Conservation (phyloP, 2,888 invertebrate species). For the Drosophila greeni region DNA sequence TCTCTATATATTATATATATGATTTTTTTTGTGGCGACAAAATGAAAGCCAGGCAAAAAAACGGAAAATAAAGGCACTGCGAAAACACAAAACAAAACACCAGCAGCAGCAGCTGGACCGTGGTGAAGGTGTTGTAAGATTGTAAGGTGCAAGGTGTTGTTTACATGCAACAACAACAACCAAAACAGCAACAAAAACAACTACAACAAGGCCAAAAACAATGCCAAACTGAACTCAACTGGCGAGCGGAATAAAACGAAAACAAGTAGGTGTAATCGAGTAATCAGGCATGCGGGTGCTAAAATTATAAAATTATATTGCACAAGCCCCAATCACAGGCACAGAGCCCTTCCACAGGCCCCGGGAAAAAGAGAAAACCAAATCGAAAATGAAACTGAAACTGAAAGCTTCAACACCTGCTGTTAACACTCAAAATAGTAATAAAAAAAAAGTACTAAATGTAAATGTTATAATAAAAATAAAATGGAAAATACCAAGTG, state of each 20-base stretch:
- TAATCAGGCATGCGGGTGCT: constrained; percentile 66
- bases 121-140: constrained; percentile 66
- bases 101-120: constrained; percentile 57
- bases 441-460: neutral
- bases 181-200: constrained; percentile 1
- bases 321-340: constrained; percentile 48
- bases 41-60: constrained; percentile 12
- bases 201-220: constrained; percentile 11
- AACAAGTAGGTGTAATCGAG: constrained; percentile 48
- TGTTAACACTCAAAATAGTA: neutral
- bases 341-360: neutral
- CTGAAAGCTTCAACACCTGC: neutral
- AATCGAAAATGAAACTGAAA: neutral
- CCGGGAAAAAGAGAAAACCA: neutral
- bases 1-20: constrained; percentile 6
- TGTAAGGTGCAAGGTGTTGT: constrained; percentile 57
- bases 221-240: constrained; percentile 13
- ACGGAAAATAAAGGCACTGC: constrained; percentile 1
- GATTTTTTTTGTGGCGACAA: constrained; percentile 17
- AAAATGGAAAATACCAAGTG: neutral
- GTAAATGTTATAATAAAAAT: neutral
- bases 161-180: constrained; percentile 59
- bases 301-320: constrained; percentile 58
- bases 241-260: constrained; percentile 13
- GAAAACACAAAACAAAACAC: constrained; percentile 13